Evolutionary conservation across 2,113 vertebrate genomes (phyloP), one percentile per base, ranked within the genome.

Genomic region (Oxyura jamaicensis): DNA sequence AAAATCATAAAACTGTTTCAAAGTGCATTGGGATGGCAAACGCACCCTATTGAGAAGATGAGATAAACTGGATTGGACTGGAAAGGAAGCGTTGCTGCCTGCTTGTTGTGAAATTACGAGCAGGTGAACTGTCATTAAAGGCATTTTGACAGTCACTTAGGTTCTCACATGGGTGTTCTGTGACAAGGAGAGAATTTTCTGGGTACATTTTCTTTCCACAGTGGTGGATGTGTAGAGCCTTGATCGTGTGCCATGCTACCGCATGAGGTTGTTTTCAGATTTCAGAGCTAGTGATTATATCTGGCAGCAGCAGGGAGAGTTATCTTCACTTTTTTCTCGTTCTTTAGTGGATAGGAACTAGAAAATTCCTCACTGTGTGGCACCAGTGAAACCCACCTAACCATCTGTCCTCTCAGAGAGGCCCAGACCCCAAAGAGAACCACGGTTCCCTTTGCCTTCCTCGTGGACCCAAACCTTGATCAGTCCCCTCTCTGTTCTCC

Each of bases 1-100:
- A 94, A 97, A 94, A 95, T 95, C 81, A 17, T 86, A 82, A 93
- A 95, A 86, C 73, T 82, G 65, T 93, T 94, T 96, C 92, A 88
- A 86, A 96, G 93, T 91, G 95, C 88, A 33, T 20, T 11, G 73
- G 80, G 95, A 90, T 84, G 86, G 90, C 73, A 82, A 93, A 82
- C 60, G 87, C 69, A 7, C 77, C 66, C 92, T 33, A 1, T 31
- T 19, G 69, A 92, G 83, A 78, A 73, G 86, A 55, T 65, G 73
- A 92, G 92, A 89, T 79, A 75, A 92, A 92, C 93, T 87, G 96
- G 92, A 74, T 67, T 85, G 91, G 72, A 46, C 92, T 85, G 92
- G 93, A 86, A 48, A 83, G 91, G 93, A 89, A 76, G 86, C 39
- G 0, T 5, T n/a, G 79, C 83, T 86, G 77, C 17, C 83, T 91